phyloP scores from a whole-genome alignment of 2,888 invertebrate species.

The Minunthozetes semirufus region DNA sequence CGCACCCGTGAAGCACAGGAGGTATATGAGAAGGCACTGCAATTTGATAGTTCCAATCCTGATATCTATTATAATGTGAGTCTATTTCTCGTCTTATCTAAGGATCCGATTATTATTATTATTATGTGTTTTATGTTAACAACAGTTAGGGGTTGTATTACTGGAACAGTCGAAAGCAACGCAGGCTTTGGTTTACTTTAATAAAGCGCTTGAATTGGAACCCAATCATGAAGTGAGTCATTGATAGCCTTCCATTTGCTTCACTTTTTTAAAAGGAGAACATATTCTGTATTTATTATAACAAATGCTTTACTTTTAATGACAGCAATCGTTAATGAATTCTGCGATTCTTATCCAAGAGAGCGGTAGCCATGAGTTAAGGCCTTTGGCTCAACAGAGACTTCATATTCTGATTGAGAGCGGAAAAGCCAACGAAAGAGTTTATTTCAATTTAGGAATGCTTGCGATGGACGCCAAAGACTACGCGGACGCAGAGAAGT shows the following conservation, averaged over 20 bases:
- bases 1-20: slow-evolving; percentile 88
- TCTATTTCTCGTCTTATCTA: slow-evolving; percentile 44
- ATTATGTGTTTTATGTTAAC: background rate
- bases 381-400: slow-evolving; percentile 59
- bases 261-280: background rate
- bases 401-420: slow-evolving; percentile 70
- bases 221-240: slow-evolving; percentile 68
- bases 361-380: slow-evolving; percentile 68
- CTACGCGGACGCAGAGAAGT: slow-evolving; percentile 76
- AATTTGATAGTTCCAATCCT: slow-evolving; percentile 87
- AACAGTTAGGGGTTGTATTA: slow-evolving; percentile 82
- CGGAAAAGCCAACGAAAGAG: slow-evolving; percentile 72
- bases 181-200: slow-evolving; percentile 81
- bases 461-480: slow-evolving; percentile 90
- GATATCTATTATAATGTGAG: slow-evolving; percentile 90
- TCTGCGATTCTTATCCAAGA: slow-evolving; percentile 91
- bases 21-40: slow-evolving; percentile 83
- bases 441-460: slow-evolving; percentile 94
- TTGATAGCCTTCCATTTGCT: background rate
- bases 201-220: slow-evolving; percentile 83
- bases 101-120: slow-evolving; percentile 12
- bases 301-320: slow-evolving; percentile 25
- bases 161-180: slow-evolving; percentile 84
- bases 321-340: slow-evolving; percentile 68
- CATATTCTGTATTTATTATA: background rate